phyloP scores from a whole-genome alignment of 2,797 vertebrate species.

The Tapera naevia region DNA sequence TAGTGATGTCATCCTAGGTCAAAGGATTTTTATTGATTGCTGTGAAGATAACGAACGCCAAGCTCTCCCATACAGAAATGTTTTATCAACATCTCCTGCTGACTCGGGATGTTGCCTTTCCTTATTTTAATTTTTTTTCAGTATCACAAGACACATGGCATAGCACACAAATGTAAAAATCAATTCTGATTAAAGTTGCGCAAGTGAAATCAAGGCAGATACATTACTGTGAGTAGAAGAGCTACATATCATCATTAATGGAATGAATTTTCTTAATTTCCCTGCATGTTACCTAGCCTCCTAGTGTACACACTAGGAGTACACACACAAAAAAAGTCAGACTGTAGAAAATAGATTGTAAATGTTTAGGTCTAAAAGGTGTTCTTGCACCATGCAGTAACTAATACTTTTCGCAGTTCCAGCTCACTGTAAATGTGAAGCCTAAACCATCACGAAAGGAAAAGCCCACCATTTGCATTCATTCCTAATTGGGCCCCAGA shows the following conservation, averaged over 20 bases:
- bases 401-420: not conserved
- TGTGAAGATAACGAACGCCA: not conserved
- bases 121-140: not conserved
- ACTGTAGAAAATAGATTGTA: not conserved
- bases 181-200: not conserved
- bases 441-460: not conserved
- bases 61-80: not conserved
- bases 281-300: not conserved
- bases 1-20: not conserved
- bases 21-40: not conserved
- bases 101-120: not conserved
- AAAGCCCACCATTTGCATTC: not conserved
- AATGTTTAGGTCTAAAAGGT: not conserved
- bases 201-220: not conserved
- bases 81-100: slow-evolving; percentile 1
- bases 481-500: not conserved
- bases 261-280: not conserved
- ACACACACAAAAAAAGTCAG: not conserved
- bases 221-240: not conserved
- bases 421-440: not conserved
- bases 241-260: not conserved
- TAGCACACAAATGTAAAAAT: not conserved
- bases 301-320: not conserved
- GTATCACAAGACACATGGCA: not conserved
- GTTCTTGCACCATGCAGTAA: not conserved